These are phyloP conservation scores for Telmatochromis sp. DNA, from an alignment of 2,113 vertebrate genomes.

Conservation along the genomic window DNA sequence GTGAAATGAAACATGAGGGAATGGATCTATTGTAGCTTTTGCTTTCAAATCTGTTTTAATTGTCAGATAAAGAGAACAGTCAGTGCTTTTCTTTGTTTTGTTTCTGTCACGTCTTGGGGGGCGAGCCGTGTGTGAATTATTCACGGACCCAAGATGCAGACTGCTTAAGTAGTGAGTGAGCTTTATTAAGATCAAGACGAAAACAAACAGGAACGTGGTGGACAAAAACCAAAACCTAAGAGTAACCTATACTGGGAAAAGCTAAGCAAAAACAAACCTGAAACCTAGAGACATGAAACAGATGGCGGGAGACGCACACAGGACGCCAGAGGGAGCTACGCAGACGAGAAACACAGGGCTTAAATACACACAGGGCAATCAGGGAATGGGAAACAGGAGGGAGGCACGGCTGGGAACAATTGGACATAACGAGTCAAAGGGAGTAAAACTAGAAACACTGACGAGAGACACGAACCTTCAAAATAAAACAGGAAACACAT, in stretches of 20 bases:
- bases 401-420: not conserved
- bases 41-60: not conserved
- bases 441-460: not conserved
- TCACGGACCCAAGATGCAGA: not conserved
- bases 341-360: no score
- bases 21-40: not conserved
- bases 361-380: not conserved
- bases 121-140: not conserved
- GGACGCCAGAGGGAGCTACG: not conserved
- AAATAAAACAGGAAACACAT: not conserved
- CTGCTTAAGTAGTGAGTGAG: not conserved
- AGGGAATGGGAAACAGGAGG: not conserved
- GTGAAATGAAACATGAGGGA: not conserved
- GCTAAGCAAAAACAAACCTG: not conserved
- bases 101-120: not conserved
- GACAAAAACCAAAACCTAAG: not conserved
- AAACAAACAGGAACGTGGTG: not conserved
- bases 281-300: not conserved
- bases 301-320: no score
- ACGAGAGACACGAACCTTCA: not conserved
- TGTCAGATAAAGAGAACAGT: not conserved
- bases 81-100: not conserved
- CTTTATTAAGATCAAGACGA: not conserved
- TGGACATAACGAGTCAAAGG: not conserved
- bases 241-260: not conserved